Evolutionary conservation across 2,113 vertebrate genomes (phyloP), one percentile per base, ranked within the genome.

Genomic region (Genyomyrus donnyi): DNA sequence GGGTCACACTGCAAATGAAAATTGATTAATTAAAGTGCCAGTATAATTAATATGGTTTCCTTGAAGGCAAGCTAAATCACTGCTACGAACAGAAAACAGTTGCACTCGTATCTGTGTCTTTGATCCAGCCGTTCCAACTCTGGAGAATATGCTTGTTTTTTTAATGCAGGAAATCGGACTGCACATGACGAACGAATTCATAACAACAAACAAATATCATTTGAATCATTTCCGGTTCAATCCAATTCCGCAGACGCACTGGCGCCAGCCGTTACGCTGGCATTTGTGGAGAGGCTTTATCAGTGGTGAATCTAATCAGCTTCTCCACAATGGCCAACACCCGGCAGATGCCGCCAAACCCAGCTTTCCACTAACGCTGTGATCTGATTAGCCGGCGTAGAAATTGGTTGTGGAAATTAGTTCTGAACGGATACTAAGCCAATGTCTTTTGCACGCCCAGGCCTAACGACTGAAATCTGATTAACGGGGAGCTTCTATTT

Each of bases 371-470:
- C 39, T 24, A 84, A 85, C 39, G 21, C 24, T 10, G 48, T 10
- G 46, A 86, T 86, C 45, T 48, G 45, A 86, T 86, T 48, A 86
- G 45, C 84, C 46, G 9, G 46, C 3, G 11, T n/a, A n/a, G 48
- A 86, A n/a, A 86, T 27, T 48, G 84, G 48, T 48, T 50, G 84
- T 50, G 48, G 45, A 86, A 48, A 86, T 86, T 86, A 86, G 45
- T 49, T 86, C 48, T 86, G 24, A 86, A 21, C 24, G 84, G 48
- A 11, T 45, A 46, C 84, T 49, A 50, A 86, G 46, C 45, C 45
- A 27, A 49, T 48, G 74, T 31, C 24, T 50, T 49, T 86, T 50
- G 24, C 45, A 86, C n/a, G 4, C 84, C 24, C 24, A 13, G 10
- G 6, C 45, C 45, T 86, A 86, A 86, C 48, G 24, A 86, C 13